A percentile compares a stretch with the other conserved stretches of the same genome.
These are phyloP conservation scores for Aulostomus chinensis DNA, from an alignment of 2,797 vertebrate genomes.

Conservation along the genomic window DNA sequence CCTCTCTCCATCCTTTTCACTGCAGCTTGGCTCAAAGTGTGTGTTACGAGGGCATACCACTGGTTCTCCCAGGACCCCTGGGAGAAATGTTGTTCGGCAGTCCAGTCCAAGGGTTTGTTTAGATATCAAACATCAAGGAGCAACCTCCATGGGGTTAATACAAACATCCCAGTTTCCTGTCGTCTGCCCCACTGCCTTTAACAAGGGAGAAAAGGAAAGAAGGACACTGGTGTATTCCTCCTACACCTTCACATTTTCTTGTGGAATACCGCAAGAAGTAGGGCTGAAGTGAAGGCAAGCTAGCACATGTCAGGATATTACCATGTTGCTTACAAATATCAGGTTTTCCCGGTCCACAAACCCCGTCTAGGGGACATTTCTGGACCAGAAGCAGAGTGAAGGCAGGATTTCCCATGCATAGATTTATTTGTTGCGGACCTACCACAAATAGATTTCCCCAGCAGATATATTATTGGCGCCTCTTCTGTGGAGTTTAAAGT, in stretches of 20 bases:
- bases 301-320: slow-evolving; percentile 16
- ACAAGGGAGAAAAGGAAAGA: background rate
- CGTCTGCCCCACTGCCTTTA: slow-evolving; percentile 37
- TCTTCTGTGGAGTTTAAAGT: slow-evolving; percentile 35
- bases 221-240: slow-evolving; percentile 4
- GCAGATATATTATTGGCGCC: slow-evolving; percentile 45
- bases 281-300: slow-evolving; percentile 23
- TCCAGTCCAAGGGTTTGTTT: slow-evolving; percentile 69
- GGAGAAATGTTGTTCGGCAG: slow-evolving; percentile 58
- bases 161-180: slow-evolving; percentile 75
- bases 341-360: slow-evolving; percentile 40
- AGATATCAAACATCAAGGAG: slow-evolving; percentile 75
- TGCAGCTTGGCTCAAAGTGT: slow-evolving; percentile 53
- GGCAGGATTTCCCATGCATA: slow-evolving; percentile 54
- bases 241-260: slow-evolving; percentile 5
- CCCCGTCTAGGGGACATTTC: slow-evolving; percentile 12
- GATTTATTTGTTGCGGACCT: slow-evolving; percentile 45
- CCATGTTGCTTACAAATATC: slow-evolving; percentile 25
- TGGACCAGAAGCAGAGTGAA: slow-evolving; percentile 24
- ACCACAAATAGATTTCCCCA: slow-evolving; percentile 52
- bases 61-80: slow-evolving; percentile 58
- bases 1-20: slow-evolving; percentile 36
- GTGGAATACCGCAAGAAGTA: slow-evolving; percentile 8
- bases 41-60: slow-evolving; percentile 58
- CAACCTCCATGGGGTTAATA: slow-evolving; percentile 68